These are phyloP conservation scores for Adelognathus sp. DNA, from an alignment of 2,888 invertebrate species.

Conservation along the genomic window DNA sequence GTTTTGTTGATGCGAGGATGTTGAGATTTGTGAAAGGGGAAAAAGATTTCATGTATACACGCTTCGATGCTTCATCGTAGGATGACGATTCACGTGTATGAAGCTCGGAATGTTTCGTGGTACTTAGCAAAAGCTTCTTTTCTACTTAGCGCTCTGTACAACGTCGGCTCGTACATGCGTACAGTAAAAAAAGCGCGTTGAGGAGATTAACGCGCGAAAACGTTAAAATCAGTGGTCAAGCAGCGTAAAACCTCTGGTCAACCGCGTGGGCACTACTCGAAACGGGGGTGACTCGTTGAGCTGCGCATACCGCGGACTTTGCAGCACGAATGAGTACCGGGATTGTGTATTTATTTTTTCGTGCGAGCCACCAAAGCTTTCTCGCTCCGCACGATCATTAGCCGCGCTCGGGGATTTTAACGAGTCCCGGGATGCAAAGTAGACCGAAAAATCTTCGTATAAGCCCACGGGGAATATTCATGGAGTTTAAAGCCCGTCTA, in stretches of 20 bases:
- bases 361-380: constrained; percentile 4
- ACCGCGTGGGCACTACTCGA: neutral
- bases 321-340: neutral
- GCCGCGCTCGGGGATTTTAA: constrained; percentile 28
- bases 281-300: neutral
- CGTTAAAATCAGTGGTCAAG: constrained; percentile 34
- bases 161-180: neutral
- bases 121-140: constrained; percentile 40
- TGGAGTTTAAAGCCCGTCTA: constrained; percentile 33
- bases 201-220: constrained; percentile 26
- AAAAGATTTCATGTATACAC: neutral
- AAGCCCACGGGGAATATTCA: constrained; percentile 40
- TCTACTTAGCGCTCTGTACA: neutral
- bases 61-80: neutral
- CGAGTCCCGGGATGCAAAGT: constrained; percentile 27
- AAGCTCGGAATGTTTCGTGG: constrained; percentile 24
- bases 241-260: constrained; percentile 27
- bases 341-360: constrained; percentile 13
- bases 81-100: constrained; percentile 1
- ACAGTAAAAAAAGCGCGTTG: constrained; percentile 1
- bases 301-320: neutral
- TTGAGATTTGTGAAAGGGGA: neutral
- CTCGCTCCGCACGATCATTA: constrained; percentile 11
- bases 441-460: constrained; percentile 29
- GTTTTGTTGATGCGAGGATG: neutral